phyloP scores from a whole-genome alignment of 2,113 vertebrate species.

The Channa maculata region DNA sequence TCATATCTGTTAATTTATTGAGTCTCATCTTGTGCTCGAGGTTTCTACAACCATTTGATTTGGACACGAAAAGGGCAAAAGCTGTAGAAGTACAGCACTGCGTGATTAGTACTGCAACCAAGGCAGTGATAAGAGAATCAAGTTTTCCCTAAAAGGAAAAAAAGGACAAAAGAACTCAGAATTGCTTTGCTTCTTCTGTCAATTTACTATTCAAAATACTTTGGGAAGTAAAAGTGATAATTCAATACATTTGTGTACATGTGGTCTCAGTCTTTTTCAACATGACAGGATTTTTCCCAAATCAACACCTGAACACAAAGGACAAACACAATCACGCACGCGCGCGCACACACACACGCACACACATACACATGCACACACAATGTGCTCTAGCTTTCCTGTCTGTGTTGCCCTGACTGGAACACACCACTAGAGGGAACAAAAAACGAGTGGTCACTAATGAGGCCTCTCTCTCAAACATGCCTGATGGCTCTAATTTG shows the following conservation, averaged over 20 bases:
- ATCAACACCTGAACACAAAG: not conserved
- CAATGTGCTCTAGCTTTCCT: too few species aligned
- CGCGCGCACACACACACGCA: too few species aligned
- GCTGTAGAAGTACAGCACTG: too few species aligned
- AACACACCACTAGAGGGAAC: conserved; percentile 20
- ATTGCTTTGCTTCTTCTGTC: conserved; percentile 4
- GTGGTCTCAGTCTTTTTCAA: conserved; percentile 28
- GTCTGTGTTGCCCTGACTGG: not conserved
- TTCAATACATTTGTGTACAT: not conserved
- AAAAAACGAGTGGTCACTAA: not conserved
- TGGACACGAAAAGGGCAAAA: too few species aligned
- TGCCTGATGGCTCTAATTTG: not conserved
- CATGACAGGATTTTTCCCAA: conserved; percentile 3
- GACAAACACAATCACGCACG: too few species aligned
- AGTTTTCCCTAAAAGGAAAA: too few species aligned
- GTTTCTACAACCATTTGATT: too few species aligned
- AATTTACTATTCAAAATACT: not conserved
- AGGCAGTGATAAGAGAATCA: too few species aligned
- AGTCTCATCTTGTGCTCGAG: too few species aligned
- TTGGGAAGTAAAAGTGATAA: not conserved
- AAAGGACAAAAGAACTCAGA: not conserved
- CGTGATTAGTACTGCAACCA: too few species aligned
- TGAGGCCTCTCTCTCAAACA: not conserved
- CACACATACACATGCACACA: not conserved
- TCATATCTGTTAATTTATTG: too few species aligned